Evolutionary conservation across 2,113 vertebrate genomes (phyloP).

Genomic region (Ploceus nigricollis): DNA sequence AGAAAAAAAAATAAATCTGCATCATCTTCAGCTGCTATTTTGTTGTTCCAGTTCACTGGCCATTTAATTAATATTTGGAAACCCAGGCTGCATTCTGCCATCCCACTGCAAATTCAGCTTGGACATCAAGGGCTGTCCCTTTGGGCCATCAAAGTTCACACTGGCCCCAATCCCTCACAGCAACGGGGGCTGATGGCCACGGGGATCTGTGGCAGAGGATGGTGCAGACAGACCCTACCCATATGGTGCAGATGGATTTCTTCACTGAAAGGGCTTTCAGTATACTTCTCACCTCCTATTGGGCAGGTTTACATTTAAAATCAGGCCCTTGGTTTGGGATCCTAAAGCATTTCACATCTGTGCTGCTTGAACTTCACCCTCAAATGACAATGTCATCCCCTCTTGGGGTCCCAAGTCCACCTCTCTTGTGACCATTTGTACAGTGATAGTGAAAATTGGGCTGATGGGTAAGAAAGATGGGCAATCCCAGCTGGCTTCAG

Average conservation of each 20-base stretch:
- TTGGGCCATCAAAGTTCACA: background rate
- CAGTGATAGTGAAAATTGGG: background rate
- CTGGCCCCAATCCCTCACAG: background rate
- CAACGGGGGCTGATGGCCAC: accelerated
- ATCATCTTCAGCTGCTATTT: background rate
- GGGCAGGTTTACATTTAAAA: background rate
- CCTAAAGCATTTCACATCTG: background rate
- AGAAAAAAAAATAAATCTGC: background rate
- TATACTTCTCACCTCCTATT: accelerated
- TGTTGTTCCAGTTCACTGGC: background rate
- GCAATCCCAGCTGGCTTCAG: background rate
- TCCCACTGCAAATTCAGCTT: background rate
- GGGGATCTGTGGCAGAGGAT: accelerated
- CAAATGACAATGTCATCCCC: background rate
- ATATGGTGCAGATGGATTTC: background rate
- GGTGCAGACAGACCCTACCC: background rate
- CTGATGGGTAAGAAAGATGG: background rate
- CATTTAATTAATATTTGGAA: background rate
- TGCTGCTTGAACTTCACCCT: background rate
- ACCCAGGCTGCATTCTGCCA: background rate
- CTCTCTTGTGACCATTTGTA: background rate
- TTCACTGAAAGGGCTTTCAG: background rate
- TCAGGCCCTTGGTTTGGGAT: background rate
- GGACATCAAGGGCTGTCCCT: background rate
- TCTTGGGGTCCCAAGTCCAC: too few species aligned